Evolutionary conservation across 2,113 vertebrate species (phyloP).

Genomic region (Smithornis capensis): DNA sequence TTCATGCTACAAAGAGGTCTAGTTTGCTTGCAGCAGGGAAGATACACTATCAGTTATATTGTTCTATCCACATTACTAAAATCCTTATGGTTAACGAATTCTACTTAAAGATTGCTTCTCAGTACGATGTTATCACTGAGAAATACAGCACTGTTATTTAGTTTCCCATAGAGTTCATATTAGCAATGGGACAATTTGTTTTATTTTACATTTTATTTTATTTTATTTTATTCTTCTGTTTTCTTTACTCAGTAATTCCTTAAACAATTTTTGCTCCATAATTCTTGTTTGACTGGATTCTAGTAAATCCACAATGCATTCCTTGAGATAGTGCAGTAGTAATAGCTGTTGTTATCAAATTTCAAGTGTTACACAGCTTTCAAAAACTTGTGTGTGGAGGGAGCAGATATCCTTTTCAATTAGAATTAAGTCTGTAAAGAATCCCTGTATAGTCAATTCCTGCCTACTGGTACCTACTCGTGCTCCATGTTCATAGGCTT

Average conservation of each 20-base stretch:
- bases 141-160: neutral
- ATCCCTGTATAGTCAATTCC: neutral
- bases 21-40: neutral
- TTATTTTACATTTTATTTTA: too few species aligned
- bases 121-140: neutral
- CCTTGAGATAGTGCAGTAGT: neutral
- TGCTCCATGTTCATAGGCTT: accelerated
- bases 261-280: neutral
- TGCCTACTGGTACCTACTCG: too few species aligned
- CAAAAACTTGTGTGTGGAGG: neutral
- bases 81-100: neutral
- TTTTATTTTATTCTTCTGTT: neutral
- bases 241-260: neutral
- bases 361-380: neutral
- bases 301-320: neutral
- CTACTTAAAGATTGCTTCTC: neutral
- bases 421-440: neutral
- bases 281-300: neutral
- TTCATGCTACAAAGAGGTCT: neutral
- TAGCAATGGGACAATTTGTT: neutral
- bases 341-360: neutral
- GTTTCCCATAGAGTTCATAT: neutral
- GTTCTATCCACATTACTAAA: neutral
- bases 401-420: neutral
- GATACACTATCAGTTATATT: neutral